phyloP scores from a whole-genome alignment of 2,797 vertebrate species.

The Gymnopithys bicolor region DNA sequence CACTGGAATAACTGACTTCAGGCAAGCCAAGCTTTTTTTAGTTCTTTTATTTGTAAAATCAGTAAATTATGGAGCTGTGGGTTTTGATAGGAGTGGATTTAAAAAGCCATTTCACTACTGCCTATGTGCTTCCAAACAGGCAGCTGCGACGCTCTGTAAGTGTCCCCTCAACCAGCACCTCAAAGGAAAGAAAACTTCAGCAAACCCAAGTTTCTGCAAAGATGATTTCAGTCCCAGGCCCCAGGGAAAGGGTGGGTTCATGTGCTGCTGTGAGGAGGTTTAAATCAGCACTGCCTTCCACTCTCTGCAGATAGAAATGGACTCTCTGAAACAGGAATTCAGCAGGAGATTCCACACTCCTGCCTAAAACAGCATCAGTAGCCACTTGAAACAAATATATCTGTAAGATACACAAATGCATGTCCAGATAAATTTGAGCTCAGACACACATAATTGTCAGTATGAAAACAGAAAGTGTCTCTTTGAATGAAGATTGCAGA shows the following conservation, averaged over 20 bases:
- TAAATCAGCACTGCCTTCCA: not conserved
- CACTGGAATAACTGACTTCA: not conserved
- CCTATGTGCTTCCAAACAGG: not conserved
- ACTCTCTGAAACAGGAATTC: not conserved
- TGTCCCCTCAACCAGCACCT: not conserved
- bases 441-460: not conserved
- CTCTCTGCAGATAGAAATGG: not conserved
- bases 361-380: not conserved
- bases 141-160: not conserved
- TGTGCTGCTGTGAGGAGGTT: not conserved
- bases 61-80: not conserved
- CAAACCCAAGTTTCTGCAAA: not conserved
- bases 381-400: not conserved
- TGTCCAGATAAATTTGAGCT: not conserved
- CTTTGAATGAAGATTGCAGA: not conserved
- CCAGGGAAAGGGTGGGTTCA: not conserved
- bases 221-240: not conserved
- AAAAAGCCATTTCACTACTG: not conserved
- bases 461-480: not conserved
- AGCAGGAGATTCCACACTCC: not conserved
- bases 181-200: not conserved
- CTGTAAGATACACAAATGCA: not conserved
- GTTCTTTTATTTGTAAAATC: not conserved
- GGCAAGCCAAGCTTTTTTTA: not conserved
- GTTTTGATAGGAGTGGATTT: not conserved